Conservation (phyloP, 2,888 invertebrate species). For the Lottia scabra region DNA sequence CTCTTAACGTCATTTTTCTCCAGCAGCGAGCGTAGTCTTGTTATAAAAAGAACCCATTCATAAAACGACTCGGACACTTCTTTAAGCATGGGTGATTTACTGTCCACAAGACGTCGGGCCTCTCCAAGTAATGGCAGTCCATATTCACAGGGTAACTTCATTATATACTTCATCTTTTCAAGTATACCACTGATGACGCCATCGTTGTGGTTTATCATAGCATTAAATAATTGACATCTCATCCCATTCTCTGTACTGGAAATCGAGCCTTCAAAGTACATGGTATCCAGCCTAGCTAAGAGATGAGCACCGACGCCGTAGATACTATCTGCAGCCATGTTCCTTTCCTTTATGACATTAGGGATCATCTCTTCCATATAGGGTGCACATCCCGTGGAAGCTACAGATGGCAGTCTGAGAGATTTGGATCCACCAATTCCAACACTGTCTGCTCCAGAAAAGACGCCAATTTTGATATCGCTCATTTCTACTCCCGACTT, state of each 20-base stretch:
- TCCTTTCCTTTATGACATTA: conserved; percentile 23
- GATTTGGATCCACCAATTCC: conserved; percentile 35
- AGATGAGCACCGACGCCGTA: conserved; percentile 28
- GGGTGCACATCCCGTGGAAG: conserved; percentile 32
- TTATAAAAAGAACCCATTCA: conserved; percentile 32
- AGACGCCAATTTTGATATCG: conserved; percentile 31
- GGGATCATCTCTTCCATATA: conserved; percentile 37
- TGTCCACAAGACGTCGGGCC: conserved; percentile 33
- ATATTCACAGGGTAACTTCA: conserved; percentile 24
- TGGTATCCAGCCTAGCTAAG: conserved; percentile 33
- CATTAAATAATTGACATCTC: conserved; percentile 21
- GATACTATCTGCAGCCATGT: conserved; percentile 23
- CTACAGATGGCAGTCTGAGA: conserved; percentile 27
- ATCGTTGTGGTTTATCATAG: conserved; percentile 12
- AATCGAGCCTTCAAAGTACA: conserved; percentile 34
- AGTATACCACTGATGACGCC: background rate
- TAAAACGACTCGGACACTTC: conserved; percentile 24
- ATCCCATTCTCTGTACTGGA: conserved; percentile 20
- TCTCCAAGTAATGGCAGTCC: conserved; percentile 28
- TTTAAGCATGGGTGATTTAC: conserved; percentile 35
- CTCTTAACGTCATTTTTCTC: conserved; percentile 28
- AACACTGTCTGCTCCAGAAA: conserved; percentile 32
- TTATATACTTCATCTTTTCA: conserved; percentile 19
- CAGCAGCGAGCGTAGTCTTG: conserved; percentile 22
- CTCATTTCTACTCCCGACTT: conserved; percentile 30